Evolutionary conservation across 2,888 invertebrate species (phyloP), one percentile per base, ranked within the genome.

Genomic region (Meiosimyza platycephala): DNA sequence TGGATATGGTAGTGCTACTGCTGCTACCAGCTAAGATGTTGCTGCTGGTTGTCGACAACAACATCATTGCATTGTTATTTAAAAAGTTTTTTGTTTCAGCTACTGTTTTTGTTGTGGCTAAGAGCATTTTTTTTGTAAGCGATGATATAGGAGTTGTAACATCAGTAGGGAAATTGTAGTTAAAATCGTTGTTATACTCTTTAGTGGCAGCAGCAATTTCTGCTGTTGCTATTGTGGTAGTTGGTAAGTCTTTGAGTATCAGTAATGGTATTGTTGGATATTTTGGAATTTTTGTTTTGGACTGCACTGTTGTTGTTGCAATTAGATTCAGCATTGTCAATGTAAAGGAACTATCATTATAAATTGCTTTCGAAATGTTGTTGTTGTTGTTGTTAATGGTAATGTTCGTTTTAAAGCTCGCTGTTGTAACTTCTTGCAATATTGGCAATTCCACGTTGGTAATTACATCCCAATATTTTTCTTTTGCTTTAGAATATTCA

Each of bases 1-100:
- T 51, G 1, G 74, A 16, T 6, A 73, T 62, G 28, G 78, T 76
- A 0, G 80, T 15, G 62, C 9, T 54, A 59, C n/a, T n/a, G 74
- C 64, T 55, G 51, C n/a, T n/a, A n/a, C n/a, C n/a, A n/a, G 18
- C 13, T 28, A 40, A 11, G 57, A 18, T 68, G 74, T 52, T 62
- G 74, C 47, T 71, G 72, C 63, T 75, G 67, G 54, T 69, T 70
- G 66, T 63, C 65, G 65, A 48, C 67, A 71, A 63, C 64, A 67
- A 9, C 40, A 40, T 40, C 6, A 9, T 6, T 40, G 50, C 51
- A 16, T 15, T 60, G 16, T 11, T 47, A n/a, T n/a, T 33, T 55
- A 22, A 2, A 2, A 12, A 40, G 28, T 15, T 18, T 15, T 28
- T 54, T 67, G 54, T 5, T 33, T 55, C 11, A 0, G 67, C 22